These are phyloP conservation scores for Sitta europaea DNA, from an alignment of 2,113 vertebrate species.

Conservation along the genomic window DNA sequence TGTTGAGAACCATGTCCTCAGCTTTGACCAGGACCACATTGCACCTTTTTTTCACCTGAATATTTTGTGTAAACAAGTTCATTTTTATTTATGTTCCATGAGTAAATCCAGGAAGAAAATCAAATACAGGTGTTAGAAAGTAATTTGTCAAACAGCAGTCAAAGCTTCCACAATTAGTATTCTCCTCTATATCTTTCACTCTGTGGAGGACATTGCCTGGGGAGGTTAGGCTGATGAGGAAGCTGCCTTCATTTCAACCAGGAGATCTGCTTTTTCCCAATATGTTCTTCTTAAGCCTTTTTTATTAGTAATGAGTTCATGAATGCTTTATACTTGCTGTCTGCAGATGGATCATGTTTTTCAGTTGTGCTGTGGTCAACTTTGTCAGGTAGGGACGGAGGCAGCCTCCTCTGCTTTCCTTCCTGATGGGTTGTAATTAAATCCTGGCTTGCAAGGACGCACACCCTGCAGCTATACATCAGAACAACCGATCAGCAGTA, in stretches of 20 bases:
- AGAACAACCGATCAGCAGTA: background rate
- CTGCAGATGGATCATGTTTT: background rate
- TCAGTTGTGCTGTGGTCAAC: background rate
- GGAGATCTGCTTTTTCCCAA: background rate
- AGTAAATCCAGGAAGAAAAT: background rate
- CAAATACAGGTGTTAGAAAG: background rate
- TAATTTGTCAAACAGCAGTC: background rate
- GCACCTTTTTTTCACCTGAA: background rate
- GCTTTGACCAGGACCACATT: background rate
- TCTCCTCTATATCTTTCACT: background rate
- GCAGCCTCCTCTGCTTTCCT: background rate
- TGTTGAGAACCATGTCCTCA: background rate
- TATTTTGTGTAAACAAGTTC: background rate
- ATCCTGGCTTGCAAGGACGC: background rate
- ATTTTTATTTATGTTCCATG: background rate
- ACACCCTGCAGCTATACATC: background rate
- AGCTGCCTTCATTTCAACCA: background rate
- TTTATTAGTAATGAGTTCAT: background rate
- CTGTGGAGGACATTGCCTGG: background rate
- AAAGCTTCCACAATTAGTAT: background rate
- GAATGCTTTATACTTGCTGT: background rate
- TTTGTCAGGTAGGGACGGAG: background rate
- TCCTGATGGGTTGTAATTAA: conserved; percentile 16
- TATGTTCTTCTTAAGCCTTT: background rate
- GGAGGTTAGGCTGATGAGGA: background rate